A percentile compares a stretch with the other conserved stretches of the same genome.
Evolutionary conservation across 2,797 vertebrate species (phyloP).

Genomic region (Cuculus canorus): DNA sequence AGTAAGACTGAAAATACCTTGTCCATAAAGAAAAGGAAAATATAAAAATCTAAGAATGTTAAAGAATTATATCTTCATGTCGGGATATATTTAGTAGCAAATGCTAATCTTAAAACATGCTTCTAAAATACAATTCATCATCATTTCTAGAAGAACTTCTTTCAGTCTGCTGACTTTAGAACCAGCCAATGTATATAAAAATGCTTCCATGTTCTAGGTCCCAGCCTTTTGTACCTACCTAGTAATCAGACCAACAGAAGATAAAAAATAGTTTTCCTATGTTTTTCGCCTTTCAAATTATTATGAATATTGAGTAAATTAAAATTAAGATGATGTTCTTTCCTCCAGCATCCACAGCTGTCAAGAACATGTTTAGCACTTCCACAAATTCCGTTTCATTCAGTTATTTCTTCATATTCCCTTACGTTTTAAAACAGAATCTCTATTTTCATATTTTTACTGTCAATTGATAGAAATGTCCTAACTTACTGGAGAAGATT

Average conservation of each 20-base stretch:
- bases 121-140: background rate
- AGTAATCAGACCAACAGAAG: background rate
- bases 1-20: background rate
- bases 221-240: background rate
- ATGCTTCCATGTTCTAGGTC: background rate
- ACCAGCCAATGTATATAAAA: background rate
- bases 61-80: background rate
- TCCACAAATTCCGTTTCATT: background rate
- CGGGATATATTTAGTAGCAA: background rate
- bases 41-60: background rate
- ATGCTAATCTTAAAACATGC: background rate
- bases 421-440: background rate
- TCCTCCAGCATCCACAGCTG: background rate
- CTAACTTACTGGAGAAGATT: background rate
- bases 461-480: slow-evolving; percentile 1
- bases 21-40: background rate
- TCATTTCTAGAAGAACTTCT: background rate
- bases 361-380: background rate
- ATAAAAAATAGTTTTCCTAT: background rate
- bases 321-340: background rate
- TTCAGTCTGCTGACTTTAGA: background rate
- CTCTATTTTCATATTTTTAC: slow-evolving; percentile 15
- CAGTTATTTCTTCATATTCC: slow-evolving; percentile 12
- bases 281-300: background rate
- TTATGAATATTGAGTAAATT: background rate